A percentile compares a stretch with the other conserved stretches of the same genome.
phyloP scores from a whole-genome alignment of 2,888 invertebrate species.

The Cephonodes hylas region DNA sequence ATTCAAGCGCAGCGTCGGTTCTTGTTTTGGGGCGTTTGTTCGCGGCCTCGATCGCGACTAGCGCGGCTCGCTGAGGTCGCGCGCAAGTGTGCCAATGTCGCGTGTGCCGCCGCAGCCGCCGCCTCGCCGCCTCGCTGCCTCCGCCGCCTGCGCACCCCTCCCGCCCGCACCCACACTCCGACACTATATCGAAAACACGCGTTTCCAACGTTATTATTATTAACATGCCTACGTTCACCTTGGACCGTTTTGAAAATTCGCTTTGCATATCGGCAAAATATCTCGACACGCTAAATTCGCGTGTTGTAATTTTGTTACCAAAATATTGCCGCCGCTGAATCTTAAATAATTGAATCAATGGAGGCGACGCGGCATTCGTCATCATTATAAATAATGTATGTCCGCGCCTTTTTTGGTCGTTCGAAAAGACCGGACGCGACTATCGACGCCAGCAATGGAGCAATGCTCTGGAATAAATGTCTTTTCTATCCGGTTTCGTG shows the following conservation, averaged over 20 bases:
- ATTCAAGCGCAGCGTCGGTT: constrained; percentile 59
- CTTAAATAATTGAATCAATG: constrained; percentile 65
- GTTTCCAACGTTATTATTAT: constrained; percentile 21
- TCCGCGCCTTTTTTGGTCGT: constrained; percentile 79
- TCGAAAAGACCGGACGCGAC: constrained; percentile 76
- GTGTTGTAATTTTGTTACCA: neutral
- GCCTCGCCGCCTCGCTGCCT: constrained; percentile 43
- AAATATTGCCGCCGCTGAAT: constrained; percentile 35
- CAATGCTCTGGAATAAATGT: constrained; percentile 64
- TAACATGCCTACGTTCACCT: constrained; percentile 8
- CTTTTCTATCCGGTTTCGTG: constrained; percentile 35
- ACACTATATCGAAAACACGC: constrained; percentile 29
- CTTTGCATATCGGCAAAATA: constrained; percentile 18
- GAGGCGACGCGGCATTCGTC: constrained; percentile 66
- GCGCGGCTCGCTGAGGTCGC: constrained; percentile 63
- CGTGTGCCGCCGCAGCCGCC: constrained; percentile 46
- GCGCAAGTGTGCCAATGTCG: constrained; percentile 79
- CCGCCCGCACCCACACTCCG: constrained; percentile 58
- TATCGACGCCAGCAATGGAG: constrained; percentile 71
- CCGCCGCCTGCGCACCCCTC: constrained; percentile 38
- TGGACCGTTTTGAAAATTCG: constrained; percentile 16
- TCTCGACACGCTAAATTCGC: neutral
- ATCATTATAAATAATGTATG: constrained; percentile 71
- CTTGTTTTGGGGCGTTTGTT: constrained; percentile 73
- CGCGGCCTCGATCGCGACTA: constrained; percentile 69